Conservation (phyloP, 2,888 invertebrate genomes). For the Alcis repandata region DNA sequence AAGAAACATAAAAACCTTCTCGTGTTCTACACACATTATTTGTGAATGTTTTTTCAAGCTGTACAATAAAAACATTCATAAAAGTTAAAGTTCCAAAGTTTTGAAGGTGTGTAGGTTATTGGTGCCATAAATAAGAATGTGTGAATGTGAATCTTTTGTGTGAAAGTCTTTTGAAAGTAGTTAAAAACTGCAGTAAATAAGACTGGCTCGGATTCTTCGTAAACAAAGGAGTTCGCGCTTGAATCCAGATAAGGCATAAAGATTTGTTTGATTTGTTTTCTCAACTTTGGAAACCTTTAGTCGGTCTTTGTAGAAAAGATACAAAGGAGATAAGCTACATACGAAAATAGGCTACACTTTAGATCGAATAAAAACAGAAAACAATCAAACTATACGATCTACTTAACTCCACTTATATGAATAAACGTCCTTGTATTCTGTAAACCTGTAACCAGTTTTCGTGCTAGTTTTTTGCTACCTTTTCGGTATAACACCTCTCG, state of each 20-base stretch:
- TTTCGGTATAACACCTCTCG: too few species aligned
- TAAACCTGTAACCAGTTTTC: too few species aligned
- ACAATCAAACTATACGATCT: background rate
- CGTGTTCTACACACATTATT: constrained; percentile 19
- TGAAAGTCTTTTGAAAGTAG: constrained; percentile 43
- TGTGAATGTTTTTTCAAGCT: background rate
- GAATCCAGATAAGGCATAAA: constrained; percentile 38
- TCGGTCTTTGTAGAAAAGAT: background rate
- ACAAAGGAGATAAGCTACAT: background rate
- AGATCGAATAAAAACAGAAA: background rate
- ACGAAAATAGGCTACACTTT: background rate
- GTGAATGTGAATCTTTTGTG: constrained; percentile 38
- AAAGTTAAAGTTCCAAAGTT: constrained; percentile 26
- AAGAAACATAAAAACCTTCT: constrained; percentile 3
- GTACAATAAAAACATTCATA: constrained; percentile 24
- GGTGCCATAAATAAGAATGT: constrained; percentile 35
- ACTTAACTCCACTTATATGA: too few species aligned
- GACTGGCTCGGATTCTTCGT: constrained; percentile 21
- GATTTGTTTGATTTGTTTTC: constrained; percentile 15
- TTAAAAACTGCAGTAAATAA: constrained; percentile 44
- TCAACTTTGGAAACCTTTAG: background rate
- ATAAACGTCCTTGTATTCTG: too few species aligned
- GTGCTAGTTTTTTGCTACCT: too few species aligned
- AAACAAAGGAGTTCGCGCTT: constrained; percentile 30
- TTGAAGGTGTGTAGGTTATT: constrained; percentile 25